Evolutionary conservation across 1,140 invertebrate genomes (phyloP), one percentile per base, ranked within the genome.

Genomic region (Agrilus planipennis): DNA sequence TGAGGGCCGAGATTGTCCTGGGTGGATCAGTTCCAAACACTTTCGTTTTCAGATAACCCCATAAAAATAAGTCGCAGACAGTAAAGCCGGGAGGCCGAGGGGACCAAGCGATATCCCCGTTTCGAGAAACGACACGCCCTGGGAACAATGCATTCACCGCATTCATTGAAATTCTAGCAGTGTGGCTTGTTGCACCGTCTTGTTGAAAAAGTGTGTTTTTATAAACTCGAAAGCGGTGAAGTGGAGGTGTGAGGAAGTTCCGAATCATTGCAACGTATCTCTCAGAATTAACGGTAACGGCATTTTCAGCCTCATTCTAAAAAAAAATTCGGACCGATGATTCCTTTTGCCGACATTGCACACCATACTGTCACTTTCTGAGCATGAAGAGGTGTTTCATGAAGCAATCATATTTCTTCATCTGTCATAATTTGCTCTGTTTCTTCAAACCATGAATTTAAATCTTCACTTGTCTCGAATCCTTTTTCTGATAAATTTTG

Each of bases 321-420:
- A 25, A 25, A 25, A 25, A 7, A 7, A 25, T 25, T 25, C n/a
- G n/a, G n/a, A n/a, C n/a, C n/a, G 11, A 23, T 38, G 7, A 15
- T 39, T 43, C 23, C 39, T 16, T 21, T 30, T 7, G 18, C 39
- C 12, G 30, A 44, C 42, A 47, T 41, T 15, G 30, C 42, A 38
- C 43, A 45, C 32, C 42, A 45, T 36, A 41, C 42, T 36, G 42
- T 46, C 18, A 46, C 37, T 46, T 46, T 47, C 23, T 37, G 38
- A 45, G 30, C 3, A 39, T 47, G 43, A 40, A 45, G 32, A 35
- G 45, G 43, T 34, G 21, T 36, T 38, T 48, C 43, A 42, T 48
- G 46, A 20, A 45, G 21, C 21, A n/a, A n/a, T n/a, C n/a, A n/a
- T n/a, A n/a, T n/a, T n/a, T n/a, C n/a, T n/a, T n/a, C n/a, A n/a